A percentile compares a stretch with the other conserved stretches of the same genome.
Evolutionary conservation across 1,140 invertebrate species (phyloP).

Genomic region (Nixonia krombeini): DNA sequence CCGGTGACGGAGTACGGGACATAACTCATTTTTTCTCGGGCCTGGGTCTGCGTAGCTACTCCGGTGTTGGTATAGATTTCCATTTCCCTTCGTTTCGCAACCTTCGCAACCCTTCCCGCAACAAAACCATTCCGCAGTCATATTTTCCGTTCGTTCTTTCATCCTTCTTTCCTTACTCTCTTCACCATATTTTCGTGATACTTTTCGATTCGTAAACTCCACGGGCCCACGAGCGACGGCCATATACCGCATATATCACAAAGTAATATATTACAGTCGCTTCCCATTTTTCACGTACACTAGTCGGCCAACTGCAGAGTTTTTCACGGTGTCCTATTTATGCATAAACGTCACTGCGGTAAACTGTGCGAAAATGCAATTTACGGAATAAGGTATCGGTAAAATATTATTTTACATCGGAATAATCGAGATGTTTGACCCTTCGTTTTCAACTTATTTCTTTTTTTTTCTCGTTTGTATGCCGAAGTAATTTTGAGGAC

Average conservation of each 20-base stretch:
- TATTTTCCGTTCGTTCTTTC: slow-evolving; percentile 11
- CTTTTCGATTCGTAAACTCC: slow-evolving; percentile 8
- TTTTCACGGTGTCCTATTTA: neutral
- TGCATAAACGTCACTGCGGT: neutral
- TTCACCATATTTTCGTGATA: slow-evolving; percentile 7
- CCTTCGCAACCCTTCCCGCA: slow-evolving; percentile 2
- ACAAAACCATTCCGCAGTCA: slow-evolving; percentile 9
- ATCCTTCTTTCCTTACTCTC: slow-evolving; percentile 3
- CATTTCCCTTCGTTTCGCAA: slow-evolving; percentile 12
- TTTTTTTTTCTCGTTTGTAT: too few relatives aligned
- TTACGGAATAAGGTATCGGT: neutral
- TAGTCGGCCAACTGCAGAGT: neutral
- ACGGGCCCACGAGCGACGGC: neutral
- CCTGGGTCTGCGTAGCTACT: slow-evolving; percentile 1
- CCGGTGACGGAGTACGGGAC: slow-evolving; percentile 15
- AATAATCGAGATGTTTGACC: too few relatives aligned
- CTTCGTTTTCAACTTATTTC: too few relatives aligned
- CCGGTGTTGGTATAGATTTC: slow-evolving; percentile 13
- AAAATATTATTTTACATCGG: slow-evolving; percentile 16
- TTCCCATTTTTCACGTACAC: neutral
- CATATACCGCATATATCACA: neutral
- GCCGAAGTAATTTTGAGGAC: too few relatives aligned
- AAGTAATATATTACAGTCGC: neutral
- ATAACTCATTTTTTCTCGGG: slow-evolving; percentile 43
- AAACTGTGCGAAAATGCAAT: neutral